phyloP scores from a whole-genome alignment of 2,797 vertebrate genomes.

The Gobionotothen gibberifrons region DNA sequence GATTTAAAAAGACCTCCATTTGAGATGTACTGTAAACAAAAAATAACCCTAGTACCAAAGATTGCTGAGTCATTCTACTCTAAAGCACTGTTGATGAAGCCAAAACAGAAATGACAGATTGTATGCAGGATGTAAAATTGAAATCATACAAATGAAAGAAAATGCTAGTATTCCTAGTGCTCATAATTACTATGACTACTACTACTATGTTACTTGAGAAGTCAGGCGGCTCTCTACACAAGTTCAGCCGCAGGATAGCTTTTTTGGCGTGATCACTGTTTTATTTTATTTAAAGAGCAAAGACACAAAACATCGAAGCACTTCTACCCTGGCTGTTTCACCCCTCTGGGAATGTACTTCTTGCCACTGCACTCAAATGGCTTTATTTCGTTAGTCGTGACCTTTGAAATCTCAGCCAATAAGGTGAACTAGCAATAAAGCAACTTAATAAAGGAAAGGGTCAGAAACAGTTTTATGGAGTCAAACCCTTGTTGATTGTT shows the following conservation, averaged over 20 bases:
- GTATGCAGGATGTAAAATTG: no score
- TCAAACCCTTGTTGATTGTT: neutral
- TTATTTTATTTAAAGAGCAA: neutral
- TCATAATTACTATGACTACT: neutral
- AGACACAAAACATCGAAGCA: neutral
- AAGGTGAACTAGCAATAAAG: neutral
- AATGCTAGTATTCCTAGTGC: neutral
- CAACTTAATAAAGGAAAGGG: neutral
- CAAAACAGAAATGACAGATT: neutral
- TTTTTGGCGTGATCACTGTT: neutral
- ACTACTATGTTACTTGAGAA: neutral
- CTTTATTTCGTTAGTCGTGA: neutral
- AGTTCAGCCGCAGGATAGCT: neutral
- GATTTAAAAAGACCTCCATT: neutral
- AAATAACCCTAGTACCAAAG: neutral
- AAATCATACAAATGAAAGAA: neutral
- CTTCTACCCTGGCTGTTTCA: no score
- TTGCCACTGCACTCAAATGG: neutral
- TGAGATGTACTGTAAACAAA: neutral
- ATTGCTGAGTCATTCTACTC: slow-evolving; percentile 1
- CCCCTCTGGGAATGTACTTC: neutral
- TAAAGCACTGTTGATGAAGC: neutral
- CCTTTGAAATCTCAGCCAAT: neutral
- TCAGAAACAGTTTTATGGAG: neutral
- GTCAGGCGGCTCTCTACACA: neutral